Evolutionary conservation across 2,113 vertebrate genomes (phyloP).

Genomic region (Rostratula benghalensis): DNA sequence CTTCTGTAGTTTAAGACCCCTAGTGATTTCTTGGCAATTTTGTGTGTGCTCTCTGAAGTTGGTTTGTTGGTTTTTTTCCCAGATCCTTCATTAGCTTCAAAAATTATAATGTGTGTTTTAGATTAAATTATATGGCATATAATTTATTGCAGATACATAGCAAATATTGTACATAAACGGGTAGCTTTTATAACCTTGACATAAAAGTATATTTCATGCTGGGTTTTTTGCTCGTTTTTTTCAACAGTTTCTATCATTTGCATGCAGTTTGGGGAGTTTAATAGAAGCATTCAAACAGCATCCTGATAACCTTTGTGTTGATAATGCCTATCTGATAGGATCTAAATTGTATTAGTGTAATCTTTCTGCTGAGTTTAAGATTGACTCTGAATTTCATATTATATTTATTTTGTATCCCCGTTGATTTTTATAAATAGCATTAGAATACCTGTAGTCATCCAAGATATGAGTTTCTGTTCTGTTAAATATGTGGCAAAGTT

Average conservation of each 20-base stretch:
- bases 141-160: background rate
- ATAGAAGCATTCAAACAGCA: background rate
- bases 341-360: background rate
- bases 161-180: background rate
- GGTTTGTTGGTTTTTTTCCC: background rate
- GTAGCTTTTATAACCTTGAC: constrained; percentile 13
- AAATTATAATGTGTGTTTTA: background rate
- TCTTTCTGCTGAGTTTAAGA: background rate
- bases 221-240: background rate
- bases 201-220: background rate
- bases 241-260: constrained; percentile 6
- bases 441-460: background rate
- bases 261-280: background rate
- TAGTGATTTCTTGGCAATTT: background rate
- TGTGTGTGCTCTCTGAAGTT: background rate
- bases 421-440: background rate
- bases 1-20: background rate
- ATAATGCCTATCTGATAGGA: background rate
- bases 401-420: background rate
- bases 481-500: background rate
- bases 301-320: background rate
- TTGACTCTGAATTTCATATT: background rate
- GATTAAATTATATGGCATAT: background rate
- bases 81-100: constrained; percentile 6
- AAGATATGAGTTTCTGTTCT: background rate